Base-by-base conservation (phyloP, 2,113 vertebrate genomes). In the Pristiophorus japonicus region DNA sequence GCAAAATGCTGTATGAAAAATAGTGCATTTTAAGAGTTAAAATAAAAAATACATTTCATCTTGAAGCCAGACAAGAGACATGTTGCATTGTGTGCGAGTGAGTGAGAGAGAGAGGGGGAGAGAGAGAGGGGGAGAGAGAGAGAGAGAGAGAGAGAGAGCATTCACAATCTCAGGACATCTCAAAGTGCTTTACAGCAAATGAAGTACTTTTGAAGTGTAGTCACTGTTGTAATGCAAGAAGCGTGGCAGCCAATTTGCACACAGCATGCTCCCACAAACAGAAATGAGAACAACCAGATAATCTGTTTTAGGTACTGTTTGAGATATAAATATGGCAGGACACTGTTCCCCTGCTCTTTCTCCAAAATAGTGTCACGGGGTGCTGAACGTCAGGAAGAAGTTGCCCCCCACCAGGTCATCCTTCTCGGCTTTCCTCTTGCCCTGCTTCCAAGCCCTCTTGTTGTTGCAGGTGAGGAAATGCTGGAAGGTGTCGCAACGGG, bases 1-100 rank as follows among this genome's bases (percentile, higher is more conserved):
- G 97, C 97, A 96, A 96, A 95, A 96, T 97, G 96, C 96, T 96
- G 97, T 96, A 95, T 96, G 84, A 96, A 95, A 95, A 96, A 95
- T 96, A 95, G 92, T 95, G 95, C 96, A 87, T 95, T 96, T 93
- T 96, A 95, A 95, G 96, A 96, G 96, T 96, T 96, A 95, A 20
- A 59, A 96, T 95, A 96, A 96, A 96, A 95, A 96, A 97, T 97
- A n/a, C n/a, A 96, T 96, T 96, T 96, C 96, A 97, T 47, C 51
- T 96, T 4, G 66, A 22, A 63, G 12, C 5, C 92, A 62, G 22
- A 34, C 22, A 62, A 27, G 4, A 59, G 63, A 63, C 70, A 51
- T 14, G 2, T 38, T 14, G 2, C 30, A 8, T 6, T 59, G 34
- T 1, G 8, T 11, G 30, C 11, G 34, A 18, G 18, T 4, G 22